Base-by-base conservation (phyloP, 2,113 vertebrate species). In the Lepisosteus oculatus region DNA sequence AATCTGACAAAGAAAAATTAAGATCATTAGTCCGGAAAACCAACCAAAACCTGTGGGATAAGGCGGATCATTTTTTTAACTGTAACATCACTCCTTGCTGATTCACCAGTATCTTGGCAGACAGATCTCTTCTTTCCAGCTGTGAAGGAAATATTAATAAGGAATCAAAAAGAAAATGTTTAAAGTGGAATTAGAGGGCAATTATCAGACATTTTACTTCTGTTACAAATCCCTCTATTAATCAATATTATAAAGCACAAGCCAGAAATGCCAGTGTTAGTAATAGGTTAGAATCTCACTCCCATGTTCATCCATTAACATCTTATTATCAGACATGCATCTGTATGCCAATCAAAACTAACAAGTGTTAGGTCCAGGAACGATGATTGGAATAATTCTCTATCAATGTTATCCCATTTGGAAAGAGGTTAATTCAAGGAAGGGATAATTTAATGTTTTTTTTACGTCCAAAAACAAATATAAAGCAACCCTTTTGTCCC, bases 331-430 rank as follows among this genome's bases (percentile, higher is more conserved):
- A 11, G 7, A 73, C 45, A 71, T 11, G 13, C 63, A 9, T 56
- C 45, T n/a, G 51, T 51, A 63, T 65, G 65, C 70, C 41, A 63
- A 68, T 71, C 41, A 72, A 76, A 61, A 74, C 64, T 69, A 76
- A 82, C 70, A 94, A 94, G 92, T 93, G 89, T 94, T 92, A 94
- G 92, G 93, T 93, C 92, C 86, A 94, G 90, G 89, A 93, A 93
- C 92, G 91, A 88, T 87, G 90, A 92, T 85, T 86, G 79, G 75
- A 79, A 76, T 47, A 78, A 74, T 72, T 51, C 8, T n/a, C 42
- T 55, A 70, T 67, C 69, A 59, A 76, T 61, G 79, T 65, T 17
- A 72, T 78, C 68, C 71, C 71, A 79, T 92, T 92, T 92, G 83
- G 85, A 93, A 91, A 91, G 90, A 85, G 84, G 92, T 95, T 94